A percentile compares a stretch with the other conserved stretches of the same genome.
Conservation (phyloP, 2,888 invertebrate species). For the Drosophila eohydei region DNA sequence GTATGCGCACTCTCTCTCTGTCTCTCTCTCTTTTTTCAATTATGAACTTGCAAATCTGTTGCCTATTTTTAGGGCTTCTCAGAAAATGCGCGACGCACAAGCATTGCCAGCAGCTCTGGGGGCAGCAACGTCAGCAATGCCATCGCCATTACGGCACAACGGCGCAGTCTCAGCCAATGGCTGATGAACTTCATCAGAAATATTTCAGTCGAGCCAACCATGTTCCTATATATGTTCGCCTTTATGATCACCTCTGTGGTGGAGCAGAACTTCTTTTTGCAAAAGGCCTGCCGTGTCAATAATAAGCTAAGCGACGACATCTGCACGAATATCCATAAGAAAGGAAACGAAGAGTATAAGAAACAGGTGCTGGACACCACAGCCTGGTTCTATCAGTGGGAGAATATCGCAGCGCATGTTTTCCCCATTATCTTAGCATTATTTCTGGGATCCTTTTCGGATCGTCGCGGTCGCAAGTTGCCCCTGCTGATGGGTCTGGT, state of each 20-base stretch:
- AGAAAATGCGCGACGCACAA: slow-evolving; percentile 44
- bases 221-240: slow-evolving; percentile 95
- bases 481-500: slow-evolving; percentile 90
- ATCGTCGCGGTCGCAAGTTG: slow-evolving; percentile 91
- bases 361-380: slow-evolving; percentile 91
- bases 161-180: slow-evolving; percentile 29
- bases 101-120: slow-evolving; percentile 51
- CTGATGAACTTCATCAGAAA: slow-evolving; percentile 27
- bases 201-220: slow-evolving; percentile 93
- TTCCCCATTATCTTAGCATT: slow-evolving; percentile 91
- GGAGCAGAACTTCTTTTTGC: slow-evolving; percentile 91
- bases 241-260: slow-evolving; percentile 92
- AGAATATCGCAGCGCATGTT: slow-evolving; percentile 90
- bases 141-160: background rate
- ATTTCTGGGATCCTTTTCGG: slow-evolving; percentile 93
- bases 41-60: slow-evolving; percentile 11
- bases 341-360: slow-evolving; percentile 86
- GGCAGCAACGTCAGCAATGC: slow-evolving; percentile 19
- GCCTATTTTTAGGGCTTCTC: slow-evolving; percentile 68
- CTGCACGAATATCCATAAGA: slow-evolving; percentile 88
- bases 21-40: background rate
- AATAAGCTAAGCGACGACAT: slow-evolving; percentile 89
- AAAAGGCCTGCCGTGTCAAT: slow-evolving; percentile 91
- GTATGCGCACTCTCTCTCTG: background rate
- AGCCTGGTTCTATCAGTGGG: slow-evolving; percentile 91